Evolutionary conservation across 2,113 vertebrate species (phyloP), one percentile per base, ranked within the genome.

Genomic region (Chelonoidis abingdonii): DNA sequence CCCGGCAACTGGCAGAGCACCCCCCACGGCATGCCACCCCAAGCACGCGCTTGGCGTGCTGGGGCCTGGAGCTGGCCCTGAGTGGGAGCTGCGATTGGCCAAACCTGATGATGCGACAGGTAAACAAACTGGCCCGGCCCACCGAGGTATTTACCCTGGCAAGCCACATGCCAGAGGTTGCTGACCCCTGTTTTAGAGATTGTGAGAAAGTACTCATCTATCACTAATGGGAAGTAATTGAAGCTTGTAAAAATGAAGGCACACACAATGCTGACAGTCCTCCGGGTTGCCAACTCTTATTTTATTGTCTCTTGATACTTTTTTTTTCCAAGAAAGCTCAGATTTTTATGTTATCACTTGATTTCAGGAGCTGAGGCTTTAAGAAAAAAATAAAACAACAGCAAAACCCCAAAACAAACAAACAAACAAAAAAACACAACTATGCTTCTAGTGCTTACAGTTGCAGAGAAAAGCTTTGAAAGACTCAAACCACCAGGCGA

Each of bases 401-500:
- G 17, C 31, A 69, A 69, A 17, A 6, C 5, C 3, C 31, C 56
- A 11, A 59, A 59, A 59, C 57, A 59, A 59, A 57, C 57, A 59
- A 59, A 57, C 56, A 27, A 57, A 65, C 57, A 9, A 84, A 87
- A 84, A 87, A 86, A 91, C 83, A 54, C 16, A 17, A 3, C 19
- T 41, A 1, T 0, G 17, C 78, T 94, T 88, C 31, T 80, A 84
- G 21, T 83, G 9, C 22, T 88, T 53, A 84, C 41, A 29, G n/a
- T 83, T 59, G 38, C 89, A 91, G 82, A 91, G 4, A 52, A 93
- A 91, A 88, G 3, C 22, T 89, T 86, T 89, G 89, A 89, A 86
- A 95, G 88, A 81, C 41, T 94, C n/a, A 78, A 91, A n/a, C 95
- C 7, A 13, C 93, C 89, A 59, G n/a, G 90, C 8, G 95, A 95